Percentiles rank a stretch among this genome's conserved stretches.
These are phyloP conservation scores for Caenorhabditis remanei DNA, from an alignment of 1,140 invertebrate genomes.

Conservation along the genomic window DNA sequence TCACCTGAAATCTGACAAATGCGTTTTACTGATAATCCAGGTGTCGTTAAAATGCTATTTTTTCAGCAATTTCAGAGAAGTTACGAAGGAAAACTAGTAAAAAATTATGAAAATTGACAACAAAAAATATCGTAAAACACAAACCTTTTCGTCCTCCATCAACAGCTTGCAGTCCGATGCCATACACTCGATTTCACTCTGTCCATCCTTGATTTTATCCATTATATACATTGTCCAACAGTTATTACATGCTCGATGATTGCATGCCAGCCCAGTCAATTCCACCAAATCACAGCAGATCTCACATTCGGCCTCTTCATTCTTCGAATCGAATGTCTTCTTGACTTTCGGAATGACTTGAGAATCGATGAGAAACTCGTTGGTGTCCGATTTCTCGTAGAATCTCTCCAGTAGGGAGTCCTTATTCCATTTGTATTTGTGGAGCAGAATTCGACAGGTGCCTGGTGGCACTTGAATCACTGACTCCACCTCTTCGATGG, in stretches of 20 bases:
- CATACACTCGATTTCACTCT: not conserved
- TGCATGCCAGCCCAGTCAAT: not conserved
- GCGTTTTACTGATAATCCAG: too few relatives aligned
- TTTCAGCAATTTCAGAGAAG: too few relatives aligned
- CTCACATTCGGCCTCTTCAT: not conserved
- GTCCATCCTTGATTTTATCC: conserved; percentile 8
- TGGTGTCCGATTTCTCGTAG: not conserved
- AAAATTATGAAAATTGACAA: too few relatives aligned
- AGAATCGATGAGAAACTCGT: not conserved
- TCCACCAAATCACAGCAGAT: not conserved
- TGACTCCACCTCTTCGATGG: conserved; percentile 30
- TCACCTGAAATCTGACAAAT: too few relatives aligned
- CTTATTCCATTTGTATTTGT: conserved; percentile 98
- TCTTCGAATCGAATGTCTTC: not conserved
- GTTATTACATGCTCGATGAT: not conserved
- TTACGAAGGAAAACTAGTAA: too few relatives aligned
- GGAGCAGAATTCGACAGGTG: conserved; percentile 90
- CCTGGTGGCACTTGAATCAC: conserved; percentile 87
- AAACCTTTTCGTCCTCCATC: not conserved
- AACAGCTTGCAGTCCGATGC: not conserved
- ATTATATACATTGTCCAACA: not conserved
- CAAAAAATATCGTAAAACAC: too few relatives aligned
- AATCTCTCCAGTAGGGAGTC: conserved; percentile 96
- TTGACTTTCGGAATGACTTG: not conserved
- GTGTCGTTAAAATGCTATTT: too few relatives aligned